Percentiles rank a stretch among this genome's conserved stretches.
phyloP scores from a whole-genome alignment of 2,888 invertebrate genomes.

The Melanophora roralis region DNA sequence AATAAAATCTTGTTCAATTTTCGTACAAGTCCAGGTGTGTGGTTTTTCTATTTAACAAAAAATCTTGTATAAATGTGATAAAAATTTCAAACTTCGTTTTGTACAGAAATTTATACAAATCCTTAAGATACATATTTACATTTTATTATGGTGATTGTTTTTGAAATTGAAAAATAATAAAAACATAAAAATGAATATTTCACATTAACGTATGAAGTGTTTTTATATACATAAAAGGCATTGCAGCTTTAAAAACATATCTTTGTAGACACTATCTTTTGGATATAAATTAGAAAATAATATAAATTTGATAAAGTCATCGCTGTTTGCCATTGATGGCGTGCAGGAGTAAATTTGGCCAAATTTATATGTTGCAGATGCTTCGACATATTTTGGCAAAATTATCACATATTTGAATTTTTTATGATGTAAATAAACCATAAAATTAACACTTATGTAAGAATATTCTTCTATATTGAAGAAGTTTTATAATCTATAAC shows the following conservation, averaged over 20 bases:
- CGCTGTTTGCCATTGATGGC: background rate
- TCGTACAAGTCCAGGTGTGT: conserved; percentile 56
- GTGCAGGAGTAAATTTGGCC: conserved; percentile 12
- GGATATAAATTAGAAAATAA: conserved; percentile 46
- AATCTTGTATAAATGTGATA: conserved; percentile 53
- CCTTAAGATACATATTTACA: conserved; percentile 29
- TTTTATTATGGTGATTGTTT: conserved; percentile 59
- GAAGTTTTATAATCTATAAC: conserved; percentile 20
- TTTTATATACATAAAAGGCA: conserved; percentile 70
- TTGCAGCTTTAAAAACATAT: conserved; percentile 67
- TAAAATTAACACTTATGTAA: conserved; percentile 53
- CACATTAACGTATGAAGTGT: conserved; percentile 47
- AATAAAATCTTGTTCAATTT: conserved; percentile 29
- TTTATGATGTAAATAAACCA: conserved; percentile 7
- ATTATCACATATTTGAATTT: conserved; percentile 30
- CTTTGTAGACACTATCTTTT: conserved; percentile 7
- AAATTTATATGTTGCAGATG: conserved; percentile 60
- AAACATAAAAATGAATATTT: conserved; percentile 64
- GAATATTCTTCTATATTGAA: background rate
- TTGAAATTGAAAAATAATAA: conserved; percentile 65
- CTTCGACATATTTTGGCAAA: conserved; percentile 39
- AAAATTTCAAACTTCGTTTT: conserved; percentile 22
- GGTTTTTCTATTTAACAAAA: conserved; percentile 39
- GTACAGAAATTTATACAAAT: conserved; percentile 34
- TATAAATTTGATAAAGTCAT: conserved; percentile 39